These are phyloP conservation scores for Sepioteuthis lessoniana DNA, from an alignment of 2,888 invertebrate species.

Conservation along the genomic window DNA sequence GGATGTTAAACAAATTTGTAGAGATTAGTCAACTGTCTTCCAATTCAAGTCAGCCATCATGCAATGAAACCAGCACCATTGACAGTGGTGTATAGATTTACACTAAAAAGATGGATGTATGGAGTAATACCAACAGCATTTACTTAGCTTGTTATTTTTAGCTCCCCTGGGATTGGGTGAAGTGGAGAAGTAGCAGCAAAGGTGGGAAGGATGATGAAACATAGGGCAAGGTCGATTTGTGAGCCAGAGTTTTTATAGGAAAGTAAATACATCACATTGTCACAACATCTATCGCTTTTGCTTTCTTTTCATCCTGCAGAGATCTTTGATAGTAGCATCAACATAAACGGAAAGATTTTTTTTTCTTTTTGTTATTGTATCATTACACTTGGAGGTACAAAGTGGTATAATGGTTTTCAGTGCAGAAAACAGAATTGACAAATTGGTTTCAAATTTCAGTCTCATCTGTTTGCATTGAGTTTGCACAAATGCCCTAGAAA, in stretches of 20 bases:
- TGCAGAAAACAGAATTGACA: too few species aligned
- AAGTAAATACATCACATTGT: background rate
- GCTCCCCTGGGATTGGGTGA: background rate
- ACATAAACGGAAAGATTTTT: background rate
- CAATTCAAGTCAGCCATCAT: background rate
- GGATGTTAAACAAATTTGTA: slow-evolving; percentile 14
- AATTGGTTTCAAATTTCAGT: too few species aligned
- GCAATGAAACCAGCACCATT: slow-evolving; percentile 2
- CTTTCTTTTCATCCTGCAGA: background rate
- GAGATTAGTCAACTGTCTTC: slow-evolving; percentile 33
- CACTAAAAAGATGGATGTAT: background rate
- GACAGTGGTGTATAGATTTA: slow-evolving; percentile 21
- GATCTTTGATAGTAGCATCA: background rate
- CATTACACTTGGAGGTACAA: background rate
- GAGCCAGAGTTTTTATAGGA: background rate
- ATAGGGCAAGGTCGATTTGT: background rate
- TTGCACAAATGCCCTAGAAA: too few species aligned
- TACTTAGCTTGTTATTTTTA: slow-evolving; percentile 23
- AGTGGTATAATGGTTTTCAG: too few species aligned
- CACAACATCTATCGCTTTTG: background rate
- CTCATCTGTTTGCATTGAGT: too few species aligned
- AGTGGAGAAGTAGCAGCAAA: background rate
- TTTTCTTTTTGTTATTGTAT: background rate
- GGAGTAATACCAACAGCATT: background rate
- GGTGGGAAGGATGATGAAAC: background rate